Evolutionary conservation across 2,113 vertebrate genomes (phyloP).

Genomic region (Pristiophorus japonicus): DNA sequence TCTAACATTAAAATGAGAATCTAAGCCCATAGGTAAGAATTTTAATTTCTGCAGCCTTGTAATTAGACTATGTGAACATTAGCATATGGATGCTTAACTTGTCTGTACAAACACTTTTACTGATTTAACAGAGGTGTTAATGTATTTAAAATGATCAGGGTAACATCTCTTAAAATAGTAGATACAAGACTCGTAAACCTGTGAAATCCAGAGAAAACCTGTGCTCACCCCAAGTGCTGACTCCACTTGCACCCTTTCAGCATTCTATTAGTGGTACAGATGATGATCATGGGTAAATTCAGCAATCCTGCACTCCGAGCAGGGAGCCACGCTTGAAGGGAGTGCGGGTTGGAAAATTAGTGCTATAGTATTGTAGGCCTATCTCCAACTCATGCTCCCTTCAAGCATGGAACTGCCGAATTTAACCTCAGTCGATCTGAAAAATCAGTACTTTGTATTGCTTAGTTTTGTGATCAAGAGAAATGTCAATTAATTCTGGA

Average conservation of each 20-base stretch:
- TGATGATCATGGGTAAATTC: not conserved
- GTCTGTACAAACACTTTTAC: not conserved
- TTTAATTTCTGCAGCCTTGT: not conserved
- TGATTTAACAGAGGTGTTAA: not conserved
- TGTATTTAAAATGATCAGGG: not conserved
- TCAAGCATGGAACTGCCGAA: not conserved
- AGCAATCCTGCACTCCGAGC: not conserved
- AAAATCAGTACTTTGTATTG: not conserved
- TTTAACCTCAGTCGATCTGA: not conserved
- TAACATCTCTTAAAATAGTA: not conserved
- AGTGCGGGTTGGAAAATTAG: not conserved
- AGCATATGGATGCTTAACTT: not conserved
- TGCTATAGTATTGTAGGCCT: not conserved
- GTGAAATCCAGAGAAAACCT: not conserved
- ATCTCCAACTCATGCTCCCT: not conserved
- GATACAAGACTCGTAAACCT: not conserved
- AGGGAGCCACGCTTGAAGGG: not conserved
- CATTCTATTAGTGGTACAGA: not conserved
- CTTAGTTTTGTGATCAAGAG: not conserved
- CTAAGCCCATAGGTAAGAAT: not conserved
- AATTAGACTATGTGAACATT: not conserved
- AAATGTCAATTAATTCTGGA: not conserved
- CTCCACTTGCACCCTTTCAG: not conserved
- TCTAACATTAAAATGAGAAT: not conserved
- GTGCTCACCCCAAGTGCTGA: not conserved